Base-by-base conservation (phyloP, 2,888 invertebrate species). In the Sinohyriopsis cumingii region DNA sequence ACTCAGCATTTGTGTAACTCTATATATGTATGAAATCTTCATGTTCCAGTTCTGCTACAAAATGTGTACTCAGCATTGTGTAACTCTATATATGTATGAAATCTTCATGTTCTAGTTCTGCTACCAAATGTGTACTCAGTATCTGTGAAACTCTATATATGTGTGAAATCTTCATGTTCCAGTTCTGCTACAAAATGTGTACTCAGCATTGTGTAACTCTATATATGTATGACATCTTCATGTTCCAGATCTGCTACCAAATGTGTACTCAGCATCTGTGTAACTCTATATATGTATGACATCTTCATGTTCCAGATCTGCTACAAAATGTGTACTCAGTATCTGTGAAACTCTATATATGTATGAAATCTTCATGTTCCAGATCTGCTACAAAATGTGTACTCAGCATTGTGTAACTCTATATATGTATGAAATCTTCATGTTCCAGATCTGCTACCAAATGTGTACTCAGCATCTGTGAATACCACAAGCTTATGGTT, bases 191-290 rank as follows among this genome's bases (percentile, higher is more conserved):
- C 82, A 18, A 84, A 86, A 54, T 85, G 86, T 75, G 75, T 89
- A 7, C 73, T 89, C 54, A 79, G 77, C 54, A 82, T 89, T n/a
- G n/a, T n/a, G n/a, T n/a, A n/a, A n/a, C 33, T 33, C 9, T 33
- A 33, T 33, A 9, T 45, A 12, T 45, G 15, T 45, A 15, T 45
- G 12, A 55, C 7, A 56, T 15, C 15, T 64, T 65, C 12, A 45
- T 64, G 25, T 78, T 81, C 20, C 80, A 89, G 89, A 54, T 76
- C 80, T 25, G 79, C 88, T 0, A 78, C 82, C 19, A 84, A 86
- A 54, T 85, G 86, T 75, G 75, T 89, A 7, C 73, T 89, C 54
- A 79, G 77, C 54, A 82, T 89, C 61, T 89, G 89, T 81, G 87
- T n/a, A n/a, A n/a, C 33, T 33, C 9, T 33, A 33, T 33, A 9